These are phyloP conservation scores for Eupelmus urozonus DNA, from an alignment of 2,888 invertebrate species.

Conservation along the genomic window DNA sequence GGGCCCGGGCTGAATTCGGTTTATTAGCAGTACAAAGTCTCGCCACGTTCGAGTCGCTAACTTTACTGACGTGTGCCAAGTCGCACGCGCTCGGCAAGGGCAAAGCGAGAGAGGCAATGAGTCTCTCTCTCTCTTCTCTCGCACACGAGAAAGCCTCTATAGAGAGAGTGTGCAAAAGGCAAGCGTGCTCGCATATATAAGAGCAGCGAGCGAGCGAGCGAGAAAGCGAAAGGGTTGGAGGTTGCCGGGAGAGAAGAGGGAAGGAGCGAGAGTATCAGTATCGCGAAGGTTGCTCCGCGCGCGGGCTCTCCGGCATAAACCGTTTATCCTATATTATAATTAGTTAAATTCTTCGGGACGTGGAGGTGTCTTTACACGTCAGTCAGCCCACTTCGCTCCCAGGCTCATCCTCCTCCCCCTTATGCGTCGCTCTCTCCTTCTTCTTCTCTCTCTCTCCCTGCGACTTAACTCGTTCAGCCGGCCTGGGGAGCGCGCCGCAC, in stretches of 20 bases:
- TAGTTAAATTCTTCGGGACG: conserved; percentile 77
- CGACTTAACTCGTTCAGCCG: conserved; percentile 74
- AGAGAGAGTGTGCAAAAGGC: conserved; percentile 60
- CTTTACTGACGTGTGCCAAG: conserved; percentile 74
- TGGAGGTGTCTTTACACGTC: conserved; percentile 77
- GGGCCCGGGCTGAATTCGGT: conserved; percentile 49
- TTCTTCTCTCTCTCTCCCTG: conserved; percentile 59
- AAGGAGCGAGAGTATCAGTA: conserved; percentile 73
- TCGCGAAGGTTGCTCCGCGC: no score
- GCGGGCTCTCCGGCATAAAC: no score
- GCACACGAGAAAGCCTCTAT: not conserved
- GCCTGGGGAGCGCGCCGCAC: conserved; percentile 29
- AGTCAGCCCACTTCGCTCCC: conserved; percentile 75
- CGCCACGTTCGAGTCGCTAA: conserved; percentile 68
- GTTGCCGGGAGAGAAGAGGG: conserved; percentile 60
- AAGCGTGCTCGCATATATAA: not conserved
- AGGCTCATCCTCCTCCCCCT: conserved; percentile 71
- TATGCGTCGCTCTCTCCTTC: conserved; percentile 28
- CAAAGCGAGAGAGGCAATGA: conserved; percentile 4
- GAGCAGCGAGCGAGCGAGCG: conserved; percentile 20
- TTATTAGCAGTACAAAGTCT: conserved; percentile 50
- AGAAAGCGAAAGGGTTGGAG: conserved; percentile 49
- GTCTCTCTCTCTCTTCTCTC: no score
- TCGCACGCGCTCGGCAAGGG: conserved; percentile 57
- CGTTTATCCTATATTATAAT: conserved; percentile 77